Evolutionary conservation across 2,113 vertebrate species (phyloP).

Genomic region (Plotosus lineatus): DNA sequence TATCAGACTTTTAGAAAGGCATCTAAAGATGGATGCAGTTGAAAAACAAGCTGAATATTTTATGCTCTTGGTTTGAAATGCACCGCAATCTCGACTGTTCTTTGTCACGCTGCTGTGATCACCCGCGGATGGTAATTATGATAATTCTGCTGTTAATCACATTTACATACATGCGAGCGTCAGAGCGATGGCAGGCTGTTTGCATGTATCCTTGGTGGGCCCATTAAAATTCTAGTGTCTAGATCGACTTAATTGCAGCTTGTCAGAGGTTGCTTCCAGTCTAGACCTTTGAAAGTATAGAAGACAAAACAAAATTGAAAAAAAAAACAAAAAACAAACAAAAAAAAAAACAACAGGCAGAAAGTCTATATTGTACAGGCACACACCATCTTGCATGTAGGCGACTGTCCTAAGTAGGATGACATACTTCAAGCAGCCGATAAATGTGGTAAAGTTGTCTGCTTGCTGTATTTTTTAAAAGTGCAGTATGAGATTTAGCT

Average conservation of each 20-base stretch:
- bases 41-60: constrained; percentile 58
- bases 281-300: constrained; percentile 62
- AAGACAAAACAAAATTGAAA: not conserved
- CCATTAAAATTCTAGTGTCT: constrained; percentile 65
- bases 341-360: not conserved
- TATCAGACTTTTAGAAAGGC: constrained; percentile 1
- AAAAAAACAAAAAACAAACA: not conserved
- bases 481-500: constrained; percentile 1
- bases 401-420: not conserved
- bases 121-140: constrained; percentile 71
- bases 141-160: constrained; percentile 76
- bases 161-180: constrained; percentile 68
- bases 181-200: constrained; percentile 59
- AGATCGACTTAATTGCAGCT: constrained; percentile 60
- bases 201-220: constrained; percentile 50
- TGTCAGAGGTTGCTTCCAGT: constrained; percentile 48
- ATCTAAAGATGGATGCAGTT: not conserved
- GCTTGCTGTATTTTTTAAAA: not conserved
- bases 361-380: not conserved
- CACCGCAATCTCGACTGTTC: constrained; percentile 60
- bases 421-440: not conserved
- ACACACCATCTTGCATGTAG: not conserved
- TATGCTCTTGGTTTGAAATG: constrained; percentile 63
- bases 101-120: constrained; percentile 61
- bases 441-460: not conserved